These are phyloP conservation scores for Chymomyza amoena DNA, from an alignment of 2,888 invertebrate species.

Conservation along the genomic window DNA sequence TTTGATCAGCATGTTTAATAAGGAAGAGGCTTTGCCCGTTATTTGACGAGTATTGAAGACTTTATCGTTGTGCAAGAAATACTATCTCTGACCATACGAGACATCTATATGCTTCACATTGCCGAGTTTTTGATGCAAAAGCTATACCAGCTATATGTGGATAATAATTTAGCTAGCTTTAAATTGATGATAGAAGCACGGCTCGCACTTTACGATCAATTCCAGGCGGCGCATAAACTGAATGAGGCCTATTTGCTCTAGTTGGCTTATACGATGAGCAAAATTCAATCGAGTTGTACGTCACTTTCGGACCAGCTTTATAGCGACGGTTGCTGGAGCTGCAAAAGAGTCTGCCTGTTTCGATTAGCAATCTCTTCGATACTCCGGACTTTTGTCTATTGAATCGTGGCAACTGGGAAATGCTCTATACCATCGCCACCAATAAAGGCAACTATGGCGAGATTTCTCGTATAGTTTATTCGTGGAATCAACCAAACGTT, in stretches of 20 bases:
- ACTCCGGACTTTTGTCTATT: conserved; percentile 13
- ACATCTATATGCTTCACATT: neutral
- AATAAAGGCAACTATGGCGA: neutral
- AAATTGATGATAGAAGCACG: conserved; percentile 20
- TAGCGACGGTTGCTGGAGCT: neutral
- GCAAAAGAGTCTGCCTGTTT: conserved; percentile 4
- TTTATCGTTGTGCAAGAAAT: neutral
- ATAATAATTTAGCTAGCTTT: neutral
- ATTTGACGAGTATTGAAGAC: neutral
- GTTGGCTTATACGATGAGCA: conserved; percentile 14
- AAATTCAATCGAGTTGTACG: conserved; percentile 7
- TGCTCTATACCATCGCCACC: conserved; percentile 8
- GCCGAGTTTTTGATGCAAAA: neutral
- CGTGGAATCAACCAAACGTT: neutral
- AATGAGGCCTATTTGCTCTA: conserved; percentile 18
- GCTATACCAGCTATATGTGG: conserved; percentile 5
- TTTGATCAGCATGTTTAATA: neutral
- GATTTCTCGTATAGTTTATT: conserved; percentile 6
- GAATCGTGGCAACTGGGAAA: conserved; percentile 9
- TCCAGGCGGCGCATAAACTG: neutral
- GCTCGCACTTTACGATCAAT: conserved; percentile 17
- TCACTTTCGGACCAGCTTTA: neutral
- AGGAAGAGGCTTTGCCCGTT: neutral
- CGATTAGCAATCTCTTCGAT: conserved; percentile 10
- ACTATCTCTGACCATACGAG: too few species aligned